Percentiles rank a stretch among this genome's conserved stretches.
phyloP scores from a whole-genome alignment of 2,888 invertebrate species.

The Biston stratarius region DNA sequence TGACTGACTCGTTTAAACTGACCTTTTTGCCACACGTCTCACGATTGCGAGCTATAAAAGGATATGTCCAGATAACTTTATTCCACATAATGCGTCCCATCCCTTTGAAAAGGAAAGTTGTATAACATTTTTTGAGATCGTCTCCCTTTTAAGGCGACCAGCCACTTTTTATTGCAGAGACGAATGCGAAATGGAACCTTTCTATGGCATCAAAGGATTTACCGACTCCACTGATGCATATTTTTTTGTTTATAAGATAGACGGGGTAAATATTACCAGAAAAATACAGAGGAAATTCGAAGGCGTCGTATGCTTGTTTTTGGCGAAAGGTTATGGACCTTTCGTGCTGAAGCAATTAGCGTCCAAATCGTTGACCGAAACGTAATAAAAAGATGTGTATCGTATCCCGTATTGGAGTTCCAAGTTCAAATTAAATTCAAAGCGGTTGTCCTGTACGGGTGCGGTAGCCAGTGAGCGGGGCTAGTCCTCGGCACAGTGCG shows the following conservation, averaged over 20 bases:
- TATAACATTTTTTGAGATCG: constrained; percentile 78
- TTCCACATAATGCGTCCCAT: constrained; percentile 77
- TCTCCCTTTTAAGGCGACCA: constrained; percentile 72
- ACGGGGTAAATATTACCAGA: constrained; percentile 39
- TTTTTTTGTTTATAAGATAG: constrained; percentile 56
- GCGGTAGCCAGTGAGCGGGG: constrained; percentile 28
- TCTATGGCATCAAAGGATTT: constrained; percentile 70
- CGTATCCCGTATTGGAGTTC: constrained; percentile 68
- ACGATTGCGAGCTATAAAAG: constrained; percentile 78
- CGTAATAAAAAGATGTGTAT: constrained; percentile 72
- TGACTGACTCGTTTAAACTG: constrained; percentile 69
- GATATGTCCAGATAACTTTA: constrained; percentile 83
- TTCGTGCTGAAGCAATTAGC: constrained; percentile 66
- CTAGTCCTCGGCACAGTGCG: constrained; percentile 64
- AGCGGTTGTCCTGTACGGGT: constrained; percentile 54
- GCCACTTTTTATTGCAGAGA: constrained; percentile 75
- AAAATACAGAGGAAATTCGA: constrained; percentile 30
- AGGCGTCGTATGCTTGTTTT: constrained; percentile 42
- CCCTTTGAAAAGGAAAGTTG: constrained; percentile 84
- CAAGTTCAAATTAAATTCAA: constrained; percentile 75
- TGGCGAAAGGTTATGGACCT: constrained; percentile 66
- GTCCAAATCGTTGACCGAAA: constrained; percentile 59
- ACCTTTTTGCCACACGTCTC: constrained; percentile 74
- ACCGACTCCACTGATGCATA: constrained; percentile 64
- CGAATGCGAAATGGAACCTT: constrained; percentile 62